These are phyloP conservation scores for Sceliomorpha sp. DNA, from an alignment of 2,888 invertebrate species.

Conservation along the genomic window DNA sequence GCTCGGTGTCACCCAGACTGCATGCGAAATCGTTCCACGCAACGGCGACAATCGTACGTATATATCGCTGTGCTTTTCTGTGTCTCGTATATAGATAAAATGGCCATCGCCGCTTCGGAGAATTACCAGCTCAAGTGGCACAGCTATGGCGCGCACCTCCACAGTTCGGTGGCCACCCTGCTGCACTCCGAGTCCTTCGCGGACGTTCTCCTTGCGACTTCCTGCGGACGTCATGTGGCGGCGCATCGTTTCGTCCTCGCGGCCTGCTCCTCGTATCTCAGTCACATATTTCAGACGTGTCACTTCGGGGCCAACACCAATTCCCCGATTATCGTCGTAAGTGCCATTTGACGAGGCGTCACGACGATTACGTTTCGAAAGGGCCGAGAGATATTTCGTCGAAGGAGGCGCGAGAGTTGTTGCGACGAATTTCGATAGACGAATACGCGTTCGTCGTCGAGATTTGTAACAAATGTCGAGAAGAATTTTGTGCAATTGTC, in stretches of 20 bases:
- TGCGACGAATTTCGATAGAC: no score
- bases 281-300: slow-evolving; percentile 82
- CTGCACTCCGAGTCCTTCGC: slow-evolving; percentile 90
- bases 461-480: no score
- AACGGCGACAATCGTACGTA: not conserved
- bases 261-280: slow-evolving; percentile 87
- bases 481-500: no score
- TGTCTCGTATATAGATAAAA: slow-evolving; percentile 73
- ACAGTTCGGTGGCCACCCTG: slow-evolving; percentile 89
- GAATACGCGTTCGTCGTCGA: no score
- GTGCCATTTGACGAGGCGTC: no score
- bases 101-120: slow-evolving; percentile 83
- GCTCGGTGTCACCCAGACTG: slow-evolving; percentile 12
- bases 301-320: slow-evolving; percentile 78
- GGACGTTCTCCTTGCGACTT: slow-evolving; percentile 90
- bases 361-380: no score
- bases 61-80: not conserved
- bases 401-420: no score
- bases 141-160: slow-evolving; percentile 90
- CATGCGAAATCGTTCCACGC: no score
- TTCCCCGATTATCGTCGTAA: slow-evolving; percentile 77
- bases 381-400: no score
- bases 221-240: slow-evolving; percentile 89
- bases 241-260: slow-evolving; percentile 92
- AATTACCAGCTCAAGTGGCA: slow-evolving; percentile 95